A percentile compares a stretch with the other conserved stretches of the same genome.
Conservation (phyloP, 2,797 vertebrate genomes). For the Mormyrops attenuatus region DNA sequence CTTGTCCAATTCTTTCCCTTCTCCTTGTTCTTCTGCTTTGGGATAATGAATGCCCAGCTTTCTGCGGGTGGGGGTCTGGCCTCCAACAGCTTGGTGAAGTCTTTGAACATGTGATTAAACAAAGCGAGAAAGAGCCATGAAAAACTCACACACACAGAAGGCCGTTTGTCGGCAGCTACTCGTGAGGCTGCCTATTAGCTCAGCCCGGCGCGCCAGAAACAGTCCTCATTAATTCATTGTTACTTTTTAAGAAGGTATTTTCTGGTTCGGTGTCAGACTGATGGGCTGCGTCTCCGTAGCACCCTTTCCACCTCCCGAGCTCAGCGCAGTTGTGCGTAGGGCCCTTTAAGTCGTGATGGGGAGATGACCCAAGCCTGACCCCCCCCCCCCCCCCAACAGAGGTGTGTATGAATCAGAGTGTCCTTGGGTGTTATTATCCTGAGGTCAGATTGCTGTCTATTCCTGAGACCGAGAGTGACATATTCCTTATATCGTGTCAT, state of each 20-base stretch:
- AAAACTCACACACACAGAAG: not conserved
- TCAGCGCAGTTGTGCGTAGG: not conserved
- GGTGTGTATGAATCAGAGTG: not conserved
- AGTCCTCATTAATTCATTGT: conserved; percentile 57
- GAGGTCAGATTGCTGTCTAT: not conserved
- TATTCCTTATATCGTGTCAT: not conserved
- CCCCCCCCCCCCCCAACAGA: not conserved
- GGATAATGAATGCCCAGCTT: conserved; percentile 14
- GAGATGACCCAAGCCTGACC: not conserved
- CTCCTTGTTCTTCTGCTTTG: not conserved
- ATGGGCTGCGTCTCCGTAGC: conserved; percentile 44
- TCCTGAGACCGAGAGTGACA: not conserved
- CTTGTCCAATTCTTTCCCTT: not conserved
- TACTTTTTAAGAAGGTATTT: conserved; percentile 57
- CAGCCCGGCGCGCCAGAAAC: conserved; percentile 29
- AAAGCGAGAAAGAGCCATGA: conserved; percentile 9
- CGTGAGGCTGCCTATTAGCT: conserved; percentile 28
- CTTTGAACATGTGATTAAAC: conserved; percentile 27
- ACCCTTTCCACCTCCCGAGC: conserved; percentile 6
- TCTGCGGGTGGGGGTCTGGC: not conserved
- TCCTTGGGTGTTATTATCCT: not conserved
- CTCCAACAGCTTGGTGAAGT: conserved; percentile 7
- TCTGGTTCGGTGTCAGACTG: conserved; percentile 57
- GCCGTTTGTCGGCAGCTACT: not conserved
- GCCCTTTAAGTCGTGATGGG: not conserved